Conservation (phyloP, 2,888 invertebrate genomes). For the Cepaea hortensis region DNA sequence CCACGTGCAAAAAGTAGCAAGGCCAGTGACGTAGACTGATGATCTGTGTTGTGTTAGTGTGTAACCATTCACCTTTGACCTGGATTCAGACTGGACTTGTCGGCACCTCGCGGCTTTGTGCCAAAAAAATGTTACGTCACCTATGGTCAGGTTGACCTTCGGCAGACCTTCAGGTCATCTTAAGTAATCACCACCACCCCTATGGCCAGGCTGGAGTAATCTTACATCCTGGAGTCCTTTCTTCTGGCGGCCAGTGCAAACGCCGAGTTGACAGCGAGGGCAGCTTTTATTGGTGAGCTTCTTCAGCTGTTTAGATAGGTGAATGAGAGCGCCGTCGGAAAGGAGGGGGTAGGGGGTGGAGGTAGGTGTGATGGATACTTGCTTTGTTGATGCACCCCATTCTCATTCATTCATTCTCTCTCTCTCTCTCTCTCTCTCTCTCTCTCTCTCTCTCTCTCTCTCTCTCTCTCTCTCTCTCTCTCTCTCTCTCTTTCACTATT, state of each 20-base stretch:
- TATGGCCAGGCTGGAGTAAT: constrained; percentile 7
- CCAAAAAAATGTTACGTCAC: constrained; percentile 3
- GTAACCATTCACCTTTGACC: constrained; percentile 30
- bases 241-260: constrained; percentile 14
- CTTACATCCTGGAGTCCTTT: background rate
- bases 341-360: too few species aligned
- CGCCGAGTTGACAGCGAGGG: constrained; percentile 13
- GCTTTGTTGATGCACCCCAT: too few species aligned
- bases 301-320: too few species aligned
- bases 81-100: constrained; percentile 8
- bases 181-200: background rate
- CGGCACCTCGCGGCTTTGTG: constrained; percentile 18
- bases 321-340: too few species aligned
- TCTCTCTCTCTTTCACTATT: too few species aligned
- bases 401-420: too few species aligned
- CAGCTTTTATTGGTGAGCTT: background rate
- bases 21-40: background rate
- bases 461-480: too few species aligned
- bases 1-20: constrained; percentile 14
- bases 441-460: too few species aligned
- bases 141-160: constrained; percentile 17
- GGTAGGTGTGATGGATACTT: too few species aligned
- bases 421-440: too few species aligned
- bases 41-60: background rate
- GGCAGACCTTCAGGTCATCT: background rate